Conservation (phyloP, 2,888 invertebrate species). For the Pollenia griseotomentosa region DNA sequence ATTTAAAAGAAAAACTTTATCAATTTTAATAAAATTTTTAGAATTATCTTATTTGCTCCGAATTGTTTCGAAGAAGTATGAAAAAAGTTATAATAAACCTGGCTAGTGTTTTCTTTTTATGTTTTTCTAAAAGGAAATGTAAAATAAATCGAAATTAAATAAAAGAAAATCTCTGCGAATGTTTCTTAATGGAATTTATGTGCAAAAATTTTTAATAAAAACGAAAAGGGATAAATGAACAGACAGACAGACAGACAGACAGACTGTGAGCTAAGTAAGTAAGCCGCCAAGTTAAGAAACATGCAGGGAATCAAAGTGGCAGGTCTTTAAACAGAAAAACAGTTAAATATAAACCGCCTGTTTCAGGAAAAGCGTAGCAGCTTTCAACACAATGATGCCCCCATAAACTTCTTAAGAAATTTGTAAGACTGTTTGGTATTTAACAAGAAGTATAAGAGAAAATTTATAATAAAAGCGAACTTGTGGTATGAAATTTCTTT, state of each 20-base stretch:
- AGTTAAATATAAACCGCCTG: background rate
- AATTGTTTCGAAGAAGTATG: no score
- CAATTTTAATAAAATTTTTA: no score
- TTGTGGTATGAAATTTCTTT: background rate
- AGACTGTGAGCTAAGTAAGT: background rate
- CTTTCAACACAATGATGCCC: background rate
- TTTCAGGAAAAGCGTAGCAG: background rate
- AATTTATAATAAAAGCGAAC: background rate
- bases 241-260: background rate
- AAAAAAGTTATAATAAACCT: no score
- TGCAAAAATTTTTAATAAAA: constrained; percentile 3
- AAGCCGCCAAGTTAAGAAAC: background rate
- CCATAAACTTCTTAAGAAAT: background rate
- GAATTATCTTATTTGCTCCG: no score
- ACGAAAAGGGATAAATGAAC: background rate
- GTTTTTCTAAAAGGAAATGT: background rate
- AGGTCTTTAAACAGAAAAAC: background rate
- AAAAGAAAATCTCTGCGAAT: constrained; percentile 27
- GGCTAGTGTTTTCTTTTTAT: no score
- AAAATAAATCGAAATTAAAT: background rate
- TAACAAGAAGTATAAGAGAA: background rate
- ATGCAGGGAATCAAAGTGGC: background rate
- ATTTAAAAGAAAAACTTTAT: no score
- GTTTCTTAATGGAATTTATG: background rate
- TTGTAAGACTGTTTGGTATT: background rate